Conservation (phyloP, 1,140 invertebrate genomes). For the Bombus waltoni region DNA sequence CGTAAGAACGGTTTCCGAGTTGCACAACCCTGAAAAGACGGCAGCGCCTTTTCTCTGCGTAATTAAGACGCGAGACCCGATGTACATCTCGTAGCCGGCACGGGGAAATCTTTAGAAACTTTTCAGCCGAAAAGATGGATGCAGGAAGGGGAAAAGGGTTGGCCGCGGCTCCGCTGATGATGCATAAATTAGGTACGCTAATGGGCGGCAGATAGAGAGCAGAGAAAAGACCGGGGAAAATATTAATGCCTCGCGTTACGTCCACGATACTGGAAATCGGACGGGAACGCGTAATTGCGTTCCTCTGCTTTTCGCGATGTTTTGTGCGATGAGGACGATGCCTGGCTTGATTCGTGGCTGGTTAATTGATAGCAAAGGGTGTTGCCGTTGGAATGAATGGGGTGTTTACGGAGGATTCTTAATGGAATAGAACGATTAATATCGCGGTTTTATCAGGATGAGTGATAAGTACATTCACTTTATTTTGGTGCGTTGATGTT, state of each 20-base stretch:
- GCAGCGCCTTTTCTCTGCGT: slow-evolving; percentile 70
- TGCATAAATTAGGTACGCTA: slow-evolving; percentile 79
- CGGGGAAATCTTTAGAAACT: slow-evolving; percentile 75
- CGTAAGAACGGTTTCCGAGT: slow-evolving; percentile 42
- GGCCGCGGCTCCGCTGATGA: slow-evolving; percentile 67
- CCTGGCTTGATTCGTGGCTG: background rate
- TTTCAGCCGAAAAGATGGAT: slow-evolving; percentile 78
- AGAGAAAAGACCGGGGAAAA: slow-evolving; percentile 73
- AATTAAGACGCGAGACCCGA: slow-evolving; percentile 73
- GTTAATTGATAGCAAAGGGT: background rate
- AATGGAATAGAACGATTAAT: background rate
- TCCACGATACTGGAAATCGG: slow-evolving; percentile 8
- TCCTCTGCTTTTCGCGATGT: slow-evolving; percentile 37
- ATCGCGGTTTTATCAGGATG: background rate
- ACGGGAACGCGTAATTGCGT: slow-evolving; percentile 49
- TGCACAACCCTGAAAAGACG: slow-evolving; percentile 57
- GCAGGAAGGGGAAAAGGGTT: slow-evolving; percentile 77
- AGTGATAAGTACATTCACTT: background rate
- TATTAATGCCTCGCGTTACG: slow-evolving; percentile 69
- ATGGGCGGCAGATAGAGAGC: slow-evolving; percentile 68
- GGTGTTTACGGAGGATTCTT: background rate
- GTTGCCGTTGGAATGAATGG: background rate
- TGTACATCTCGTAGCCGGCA: background rate
- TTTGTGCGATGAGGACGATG: slow-evolving; percentile 12
- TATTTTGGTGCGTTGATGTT: too few relatives aligned